Percentiles rank a stretch among this genome's conserved stretches.
These are phyloP conservation scores for Ciconia stormi DNA, from an alignment of 2,113 vertebrate species.

Conservation along the genomic window DNA sequence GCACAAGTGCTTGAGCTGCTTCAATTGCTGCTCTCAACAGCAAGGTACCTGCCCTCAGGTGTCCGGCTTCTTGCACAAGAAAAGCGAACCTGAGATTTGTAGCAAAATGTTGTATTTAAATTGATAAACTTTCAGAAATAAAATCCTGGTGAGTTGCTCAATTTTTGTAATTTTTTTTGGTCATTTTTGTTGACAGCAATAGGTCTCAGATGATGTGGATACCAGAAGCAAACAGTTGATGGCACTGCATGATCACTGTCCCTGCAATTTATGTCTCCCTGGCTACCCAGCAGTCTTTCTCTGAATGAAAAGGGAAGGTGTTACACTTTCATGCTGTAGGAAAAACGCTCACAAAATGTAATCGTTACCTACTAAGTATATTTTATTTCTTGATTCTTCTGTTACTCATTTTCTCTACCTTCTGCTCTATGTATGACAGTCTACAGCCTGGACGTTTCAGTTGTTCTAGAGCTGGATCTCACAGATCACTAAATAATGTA, in stretches of 20 bases:
- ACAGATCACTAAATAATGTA: background rate
- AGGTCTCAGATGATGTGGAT: background rate
- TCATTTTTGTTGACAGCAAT: background rate
- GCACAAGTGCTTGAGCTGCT: background rate
- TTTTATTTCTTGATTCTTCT: background rate
- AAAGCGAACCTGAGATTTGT: background rate
- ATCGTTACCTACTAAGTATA: rapidly evolving
- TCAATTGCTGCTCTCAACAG: background rate
- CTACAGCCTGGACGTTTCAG: background rate
- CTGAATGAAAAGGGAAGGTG: background rate
- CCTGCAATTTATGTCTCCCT: background rate
- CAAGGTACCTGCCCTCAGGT: background rate
- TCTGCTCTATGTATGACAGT: background rate
- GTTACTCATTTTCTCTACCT: background rate
- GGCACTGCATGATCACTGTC: slow-evolving; percentile 26
- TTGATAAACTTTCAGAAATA: background rate
- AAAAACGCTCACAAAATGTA: background rate
- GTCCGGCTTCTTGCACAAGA: background rate
- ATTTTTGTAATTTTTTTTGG: background rate
- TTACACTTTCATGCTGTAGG: background rate
- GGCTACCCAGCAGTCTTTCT: background rate
- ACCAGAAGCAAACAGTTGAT: slow-evolving; percentile 6
- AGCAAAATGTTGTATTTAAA: background rate
- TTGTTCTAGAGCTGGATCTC: background rate
- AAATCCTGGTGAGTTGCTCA: background rate